These are phyloP conservation scores for Lycaena phlaeas DNA, from an alignment of 2,888 invertebrate species.

Conservation along the genomic window DNA sequence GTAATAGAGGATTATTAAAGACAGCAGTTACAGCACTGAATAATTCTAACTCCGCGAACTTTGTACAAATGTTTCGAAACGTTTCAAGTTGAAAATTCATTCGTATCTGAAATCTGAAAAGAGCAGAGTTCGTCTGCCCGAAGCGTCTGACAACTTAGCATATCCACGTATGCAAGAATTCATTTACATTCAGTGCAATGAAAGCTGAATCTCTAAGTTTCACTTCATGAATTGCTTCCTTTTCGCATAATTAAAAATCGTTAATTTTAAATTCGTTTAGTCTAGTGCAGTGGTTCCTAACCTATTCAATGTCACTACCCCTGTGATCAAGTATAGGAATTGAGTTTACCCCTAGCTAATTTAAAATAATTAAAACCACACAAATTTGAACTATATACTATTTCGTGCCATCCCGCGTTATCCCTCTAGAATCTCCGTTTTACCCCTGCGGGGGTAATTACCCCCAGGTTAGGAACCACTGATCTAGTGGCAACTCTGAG, in stretches of 20 bases:
- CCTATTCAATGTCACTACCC: no score
- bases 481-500: not conserved
- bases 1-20: no score
- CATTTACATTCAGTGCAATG: not conserved
- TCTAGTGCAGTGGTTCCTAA: no score
- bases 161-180: not conserved
- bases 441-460: no score
- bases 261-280: not conserved
- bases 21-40: no score
- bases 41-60: slow-evolving; percentile 4
- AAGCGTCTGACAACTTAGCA: slow-evolving; percentile 14
- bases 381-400: no score
- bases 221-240: not conserved
- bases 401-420: no score
- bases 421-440: no score
- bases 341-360: no score
- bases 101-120: slow-evolving; percentile 16
- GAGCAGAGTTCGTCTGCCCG: slow-evolving; percentile 16
- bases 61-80: slow-evolving; percentile 29
- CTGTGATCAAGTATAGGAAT: no score
- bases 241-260: not conserved
- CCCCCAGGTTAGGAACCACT: no score
- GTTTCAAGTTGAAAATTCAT: slow-evolving; percentile 20
- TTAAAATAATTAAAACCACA: no score
- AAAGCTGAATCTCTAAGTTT: not conserved